phyloP scores from a whole-genome alignment of 2,797 vertebrate species.

The Manis pentadactyla region DNA sequence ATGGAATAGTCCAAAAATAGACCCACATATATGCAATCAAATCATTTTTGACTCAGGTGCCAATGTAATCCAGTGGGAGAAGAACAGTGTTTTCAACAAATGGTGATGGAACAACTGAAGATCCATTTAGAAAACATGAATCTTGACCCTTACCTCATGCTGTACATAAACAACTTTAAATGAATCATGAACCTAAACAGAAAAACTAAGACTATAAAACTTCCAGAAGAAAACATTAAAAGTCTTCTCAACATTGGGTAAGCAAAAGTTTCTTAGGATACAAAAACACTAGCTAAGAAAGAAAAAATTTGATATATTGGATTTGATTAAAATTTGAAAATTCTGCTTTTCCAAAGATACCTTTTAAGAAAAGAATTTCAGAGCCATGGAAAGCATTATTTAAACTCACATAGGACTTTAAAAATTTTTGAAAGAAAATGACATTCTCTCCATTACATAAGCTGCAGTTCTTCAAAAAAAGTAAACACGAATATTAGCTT shows the following conservation, averaged over 20 bases:
- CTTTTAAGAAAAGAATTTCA: conserved; percentile 15
- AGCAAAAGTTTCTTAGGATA: not conserved
- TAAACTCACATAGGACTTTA: not conserved
- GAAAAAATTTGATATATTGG: not conserved
- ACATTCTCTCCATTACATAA: not conserved
- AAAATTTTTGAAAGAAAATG: not conserved
- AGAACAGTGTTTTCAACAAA: not conserved
- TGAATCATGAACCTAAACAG: not conserved
- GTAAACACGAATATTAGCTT: not conserved
- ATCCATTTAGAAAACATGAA: not conserved
- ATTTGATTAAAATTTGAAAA: not conserved
- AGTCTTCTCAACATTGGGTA: not conserved
- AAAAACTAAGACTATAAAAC: not conserved
- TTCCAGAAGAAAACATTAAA: not conserved
- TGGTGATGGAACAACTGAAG: not conserved
- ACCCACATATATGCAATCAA: not conserved
- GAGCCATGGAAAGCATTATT: not conserved
- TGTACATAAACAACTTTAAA: not conserved
- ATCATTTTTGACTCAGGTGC: not conserved
- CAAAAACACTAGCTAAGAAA: not conserved
- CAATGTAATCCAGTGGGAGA: not conserved
- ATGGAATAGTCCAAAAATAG: not conserved
- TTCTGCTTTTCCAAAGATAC: conserved; percentile 10
- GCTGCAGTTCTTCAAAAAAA: not conserved
- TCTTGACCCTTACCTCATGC: not conserved